Conservation (phyloP, 2,888 invertebrate genomes). For the Drosophila demipolita region DNA sequence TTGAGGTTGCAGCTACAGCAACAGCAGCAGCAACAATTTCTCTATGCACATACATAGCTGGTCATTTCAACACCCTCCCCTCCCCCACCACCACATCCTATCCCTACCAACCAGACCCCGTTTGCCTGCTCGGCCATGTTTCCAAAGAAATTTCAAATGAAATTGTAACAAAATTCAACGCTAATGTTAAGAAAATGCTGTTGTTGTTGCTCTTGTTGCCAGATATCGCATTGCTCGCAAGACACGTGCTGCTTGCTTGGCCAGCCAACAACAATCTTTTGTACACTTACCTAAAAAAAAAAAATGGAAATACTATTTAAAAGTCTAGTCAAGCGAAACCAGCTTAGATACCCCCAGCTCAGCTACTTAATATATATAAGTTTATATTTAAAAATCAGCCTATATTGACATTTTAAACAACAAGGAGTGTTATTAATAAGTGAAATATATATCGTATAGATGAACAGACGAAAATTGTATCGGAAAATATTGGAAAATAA, state of each 20-base stretch:
- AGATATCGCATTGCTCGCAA: conserved; percentile 31
- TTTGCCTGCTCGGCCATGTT: conserved; percentile 25
- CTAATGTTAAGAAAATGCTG: conserved; percentile 1
- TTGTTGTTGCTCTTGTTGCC: conserved; percentile 13
- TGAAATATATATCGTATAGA: neutral
- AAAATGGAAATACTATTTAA: neutral
- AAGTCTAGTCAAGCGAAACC: neutral
- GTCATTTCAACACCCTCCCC: neutral
- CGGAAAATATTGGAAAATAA: neutral
- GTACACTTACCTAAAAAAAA: conserved; percentile 9
- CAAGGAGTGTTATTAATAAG: neutral
- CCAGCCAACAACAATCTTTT: conserved; percentile 8
- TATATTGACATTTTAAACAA: neutral
- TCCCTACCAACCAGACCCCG: neutral
- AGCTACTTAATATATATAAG: neutral
- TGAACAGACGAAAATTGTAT: neutral
- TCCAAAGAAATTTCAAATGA: conserved; percentile 39
- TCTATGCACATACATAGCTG: conserved; percentile 3
- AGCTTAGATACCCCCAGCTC: neutral
- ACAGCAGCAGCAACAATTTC: conserved; percentile 10
- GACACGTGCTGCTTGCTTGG: conserved; percentile 40
- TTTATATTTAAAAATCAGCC: neutral
- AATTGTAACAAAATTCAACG: conserved; percentile 38
- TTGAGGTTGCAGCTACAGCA: conserved; percentile 4
- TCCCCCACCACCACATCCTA: neutral